Percentiles rank a stretch among this genome's conserved stretches.
Evolutionary conservation across 2,888 invertebrate genomes (phyloP).

Genomic region (Poecilus cupreus): DNA sequence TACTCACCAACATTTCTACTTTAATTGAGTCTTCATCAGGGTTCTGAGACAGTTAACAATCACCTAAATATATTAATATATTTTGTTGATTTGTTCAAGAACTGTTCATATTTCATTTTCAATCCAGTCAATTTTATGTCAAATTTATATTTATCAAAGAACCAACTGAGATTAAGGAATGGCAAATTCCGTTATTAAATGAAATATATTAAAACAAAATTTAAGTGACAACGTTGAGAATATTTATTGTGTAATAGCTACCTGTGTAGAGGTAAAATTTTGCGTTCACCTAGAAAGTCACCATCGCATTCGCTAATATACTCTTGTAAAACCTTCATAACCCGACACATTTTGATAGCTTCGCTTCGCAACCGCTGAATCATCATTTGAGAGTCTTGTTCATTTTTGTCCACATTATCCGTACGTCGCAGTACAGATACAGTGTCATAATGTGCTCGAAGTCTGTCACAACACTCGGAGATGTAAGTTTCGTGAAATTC

Average conservation of each 20-base stretch:
- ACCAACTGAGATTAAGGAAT: no score
- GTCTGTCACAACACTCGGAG: conserved; percentile 91
- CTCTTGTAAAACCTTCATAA: conserved; percentile 95
- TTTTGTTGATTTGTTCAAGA: no score
- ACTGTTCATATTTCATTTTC: no score
- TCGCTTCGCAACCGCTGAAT: conserved; percentile 78
- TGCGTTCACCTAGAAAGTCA: conserved; percentile 89
- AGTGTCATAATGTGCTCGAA: conserved; percentile 91
- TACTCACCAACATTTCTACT: no score
- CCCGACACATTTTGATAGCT: conserved; percentile 91
- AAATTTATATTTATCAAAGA: no score
- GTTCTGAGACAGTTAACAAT: no score
- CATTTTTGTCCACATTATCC: conserved; percentile 72
- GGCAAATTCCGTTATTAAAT: no score
- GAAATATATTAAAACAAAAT: no score
- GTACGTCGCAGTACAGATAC: conserved; percentile 79
- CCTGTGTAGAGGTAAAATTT: conserved; percentile 90
- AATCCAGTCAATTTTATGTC: no score
- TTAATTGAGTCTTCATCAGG: no score
- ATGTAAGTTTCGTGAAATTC: conserved; percentile 95
- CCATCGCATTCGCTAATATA: conserved; percentile 97
- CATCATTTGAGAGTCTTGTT: conserved; percentile 72
- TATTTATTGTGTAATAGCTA: conserved; percentile 64
- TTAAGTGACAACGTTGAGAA: no score
- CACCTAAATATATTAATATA: no score